Percentiles rank a stretch among this genome's conserved stretches.
These are phyloP conservation scores for Acanthopagrus latus DNA, from an alignment of 2,797 vertebrate species.

Conservation along the genomic window DNA sequence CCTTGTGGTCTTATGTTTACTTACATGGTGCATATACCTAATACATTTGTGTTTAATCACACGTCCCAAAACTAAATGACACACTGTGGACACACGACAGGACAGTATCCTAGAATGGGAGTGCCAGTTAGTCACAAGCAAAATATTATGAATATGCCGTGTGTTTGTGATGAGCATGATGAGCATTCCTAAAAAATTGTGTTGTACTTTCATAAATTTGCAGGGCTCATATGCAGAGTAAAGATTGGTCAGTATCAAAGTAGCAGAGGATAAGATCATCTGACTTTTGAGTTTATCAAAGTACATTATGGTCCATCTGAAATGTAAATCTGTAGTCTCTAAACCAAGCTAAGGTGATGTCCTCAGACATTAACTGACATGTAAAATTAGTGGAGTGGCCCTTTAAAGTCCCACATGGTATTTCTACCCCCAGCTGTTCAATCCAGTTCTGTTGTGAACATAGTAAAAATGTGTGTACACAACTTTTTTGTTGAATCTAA, in stretches of 20 bases:
- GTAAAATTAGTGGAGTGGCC: not conserved
- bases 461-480: not conserved
- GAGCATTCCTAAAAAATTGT: not conserved
- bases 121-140: not conserved
- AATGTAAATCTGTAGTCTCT: not conserved
- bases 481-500: constrained; percentile 1
- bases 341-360: not conserved
- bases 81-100: not conserved
- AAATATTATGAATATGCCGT: not conserved
- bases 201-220: not conserved
- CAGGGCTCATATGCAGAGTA: too few species aligned
- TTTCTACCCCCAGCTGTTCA: not conserved
- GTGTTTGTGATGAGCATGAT: not conserved
- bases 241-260: not conserved
- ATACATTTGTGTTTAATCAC: constrained; percentile 1
- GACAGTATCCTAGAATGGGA: not conserved
- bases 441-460: not conserved
- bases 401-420: not conserved
- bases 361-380: not conserved
- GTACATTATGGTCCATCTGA: too few species aligned
- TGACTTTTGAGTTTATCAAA: too few species aligned
- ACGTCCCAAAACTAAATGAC: not conserved
- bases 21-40: not conserved
- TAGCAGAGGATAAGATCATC: not conserved
- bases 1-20: not conserved